Conservation (phyloP, 2,113 vertebrate species). For the Condylura cristata region DNA sequence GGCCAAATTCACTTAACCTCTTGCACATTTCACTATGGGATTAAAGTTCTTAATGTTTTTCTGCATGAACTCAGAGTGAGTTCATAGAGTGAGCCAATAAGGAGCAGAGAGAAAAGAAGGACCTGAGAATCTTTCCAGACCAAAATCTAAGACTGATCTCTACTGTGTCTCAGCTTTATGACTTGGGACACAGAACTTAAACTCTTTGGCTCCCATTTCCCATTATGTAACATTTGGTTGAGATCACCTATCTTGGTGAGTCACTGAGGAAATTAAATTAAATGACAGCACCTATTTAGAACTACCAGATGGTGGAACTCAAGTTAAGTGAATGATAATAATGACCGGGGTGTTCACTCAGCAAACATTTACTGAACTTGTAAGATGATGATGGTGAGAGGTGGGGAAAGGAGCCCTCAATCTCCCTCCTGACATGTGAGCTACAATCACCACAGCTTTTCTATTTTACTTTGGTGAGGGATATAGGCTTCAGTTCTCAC, state of each 20-base stretch:
- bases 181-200: background rate
- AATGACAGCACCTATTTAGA: constrained; percentile 10
- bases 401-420: background rate
- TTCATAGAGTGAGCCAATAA: background rate
- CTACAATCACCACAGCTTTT: background rate
- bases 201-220: background rate
- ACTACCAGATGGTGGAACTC: background rate
- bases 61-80: background rate
- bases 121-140: background rate
- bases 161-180: background rate
- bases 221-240: background rate
- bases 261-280: background rate
- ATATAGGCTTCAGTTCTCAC: background rate
- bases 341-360: constrained; percentile 7
- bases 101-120: background rate
- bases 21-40: background rate
- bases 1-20: background rate
- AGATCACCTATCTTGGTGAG: background rate
- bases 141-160: background rate
- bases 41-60: background rate
- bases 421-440: background rate
- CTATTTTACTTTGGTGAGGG: background rate
- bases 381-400: background rate
- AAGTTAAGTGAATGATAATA: background rate
- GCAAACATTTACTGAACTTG: background rate